Base-by-base conservation (phyloP, 92 coral and sea anemone species). In the Ricordea florida region DNA sequence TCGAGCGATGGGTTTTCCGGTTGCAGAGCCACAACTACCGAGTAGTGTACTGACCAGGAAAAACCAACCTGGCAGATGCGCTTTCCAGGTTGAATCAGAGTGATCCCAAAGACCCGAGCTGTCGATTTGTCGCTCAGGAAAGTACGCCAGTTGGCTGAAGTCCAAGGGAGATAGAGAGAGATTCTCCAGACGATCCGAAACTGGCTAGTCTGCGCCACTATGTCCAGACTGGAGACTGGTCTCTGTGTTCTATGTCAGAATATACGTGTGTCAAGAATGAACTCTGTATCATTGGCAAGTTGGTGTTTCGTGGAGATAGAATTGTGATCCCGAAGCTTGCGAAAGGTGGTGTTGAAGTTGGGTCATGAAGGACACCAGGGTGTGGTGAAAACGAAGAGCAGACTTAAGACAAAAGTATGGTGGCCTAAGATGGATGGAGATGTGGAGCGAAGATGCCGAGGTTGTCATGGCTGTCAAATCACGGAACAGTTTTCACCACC, bases 291-390 rank as follows among this genome's bases (percentile, higher is more conserved):
- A 17, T 78, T 20, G 84, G 78, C 5, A 47, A 78, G 42, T 13
- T 21, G 40, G 29, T 36, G 7, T 13, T 63, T 17, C 37, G 58
- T 15, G 59, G 63, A 64, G 74, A 25, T 15, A 59, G 72, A 27
- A 60, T 66, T 38, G 44, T 81, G 16, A 81, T 62, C 45, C 66
- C 64, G 53, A 63, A 10, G 34, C 6, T 74, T 81, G 46, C 31
- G 80, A 27, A 51, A n/a, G 29, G 16, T 34, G 11, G 83, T 74
- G n/a, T 17, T 74, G 24, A 50, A 49, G 41, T 15, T 47, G 15
- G 88, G 82, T 3, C 88, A 74, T 32, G 76, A 82, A 35, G 84
- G 73, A 27, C 89, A 83, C 45, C 89, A 67, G 26, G 89, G 89
- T 1, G 41, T 78, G 0, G 79, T 49, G 11, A 76, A 76, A 32